Base-by-base conservation (phyloP, 1,140 invertebrate genomes). In the Cheumatopsyche charites region DNA sequence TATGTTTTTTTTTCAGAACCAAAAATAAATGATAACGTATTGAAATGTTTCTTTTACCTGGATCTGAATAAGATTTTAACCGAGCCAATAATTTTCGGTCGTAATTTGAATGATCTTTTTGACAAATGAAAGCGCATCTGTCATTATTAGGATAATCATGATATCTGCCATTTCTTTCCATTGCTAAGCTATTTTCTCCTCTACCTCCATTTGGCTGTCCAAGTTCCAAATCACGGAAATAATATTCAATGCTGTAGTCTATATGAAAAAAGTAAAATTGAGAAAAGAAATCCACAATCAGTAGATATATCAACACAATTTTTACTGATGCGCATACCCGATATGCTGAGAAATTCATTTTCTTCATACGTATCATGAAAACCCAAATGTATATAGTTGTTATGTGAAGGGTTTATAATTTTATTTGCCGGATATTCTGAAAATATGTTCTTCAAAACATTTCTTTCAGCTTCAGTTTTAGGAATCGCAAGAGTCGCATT, bases 401-500 rank as follows among this genome's bases (percentile, higher is more conserved):
- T 2, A 42, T 19, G 1, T 36, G 21, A 2, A 3, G 41, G 15
- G 13, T 47, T 47, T 6, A 25, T 1, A 25, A 69, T 9, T 1
- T 2, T 36, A n/a, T 9, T n/a, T 9, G 11, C 23, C 11, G 67
- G 49, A 43, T 36, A 61, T 4, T 23, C 1, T 7, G 17, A 1
- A 45, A 58, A 61, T 17, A 69, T 69, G 26, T 61, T 61, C 1
- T n/a, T 55, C 4, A 69, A 1, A 9, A 43, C 29, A 29, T 17
- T 58, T 11, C 29, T 36, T 61, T 69, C 67, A 12, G 12, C 21
- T 41, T 69, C 26, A 23, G 58, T 61, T 36, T 23, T 42, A 21
- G 67, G 67, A 49, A 69, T 69, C 1, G 67, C 67, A 9, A 69
- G 17, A 43, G 29, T 25, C 4, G 67, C 67, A 61, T 62, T 62